Evolutionary conservation across 2,888 invertebrate genomes (phyloP), one percentile per base, ranked within the genome.

Genomic region (Sussaba pulchella): DNA sequence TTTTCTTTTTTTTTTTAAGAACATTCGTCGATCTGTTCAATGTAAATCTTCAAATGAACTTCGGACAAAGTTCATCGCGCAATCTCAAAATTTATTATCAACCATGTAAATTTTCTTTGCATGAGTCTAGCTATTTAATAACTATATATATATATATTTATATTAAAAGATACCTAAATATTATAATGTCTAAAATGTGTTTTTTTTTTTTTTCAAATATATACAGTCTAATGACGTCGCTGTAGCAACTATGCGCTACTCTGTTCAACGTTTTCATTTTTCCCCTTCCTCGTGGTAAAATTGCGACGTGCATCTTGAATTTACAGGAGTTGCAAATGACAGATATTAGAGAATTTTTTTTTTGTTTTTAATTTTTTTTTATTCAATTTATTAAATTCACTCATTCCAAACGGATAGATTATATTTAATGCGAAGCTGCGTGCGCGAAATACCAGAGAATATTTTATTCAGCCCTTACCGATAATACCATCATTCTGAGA

Each of bases 91-190:
- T 85, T 86, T 86, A 87, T 88, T 85, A 70, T 80, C 86, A 89
- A 90, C 89, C 90, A 89, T 90, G 90, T 89, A 88, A 90, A 89
- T 89, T 89, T 88, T 88, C 87, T 89, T 89, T 88, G 86, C 88
- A 89, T 86, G 85, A 87, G 86, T 86, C 85, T 85, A 89, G 91
- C 92, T 91, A 91, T 91, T 89, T 88, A 80, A 90, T 91, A 91
- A 91, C 91, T 87, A 85, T 86, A 39, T 83, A 87, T 88, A 57
- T 71, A 41, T 70, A 43, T 77, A 69, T 78, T 41, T 70, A 64
- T 69, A 83, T 83, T 82, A 82, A 85, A 81, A 84, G 83, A 76
- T 85, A 85, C 74, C 73, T 83, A 77, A 83, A 84, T 85, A 83
- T 84, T 83, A 85, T 84, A 85, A 82, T 82, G 77, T 77, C 78